These are phyloP conservation scores for Setophaga coronata DNA, from an alignment of 2,113 vertebrate species.

Conservation along the genomic window DNA sequence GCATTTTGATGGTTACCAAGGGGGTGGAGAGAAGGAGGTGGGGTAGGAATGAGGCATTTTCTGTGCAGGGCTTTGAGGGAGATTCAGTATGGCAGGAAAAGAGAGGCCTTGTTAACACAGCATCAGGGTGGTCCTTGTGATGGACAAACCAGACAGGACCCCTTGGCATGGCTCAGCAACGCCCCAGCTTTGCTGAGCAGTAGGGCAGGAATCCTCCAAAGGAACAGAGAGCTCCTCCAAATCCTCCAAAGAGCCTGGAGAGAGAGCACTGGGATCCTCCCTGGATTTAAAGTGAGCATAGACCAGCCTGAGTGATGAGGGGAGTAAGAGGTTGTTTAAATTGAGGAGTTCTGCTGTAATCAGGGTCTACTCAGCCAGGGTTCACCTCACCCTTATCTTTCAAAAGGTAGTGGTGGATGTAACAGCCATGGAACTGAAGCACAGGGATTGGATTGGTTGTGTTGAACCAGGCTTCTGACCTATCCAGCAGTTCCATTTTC, in stretches of 20 bases:
- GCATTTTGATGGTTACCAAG: background rate
- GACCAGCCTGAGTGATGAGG: fast-evolving
- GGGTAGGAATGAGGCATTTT: background rate
- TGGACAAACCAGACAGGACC: background rate
- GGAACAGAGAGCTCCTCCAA: background rate
- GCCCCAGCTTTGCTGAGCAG: background rate
- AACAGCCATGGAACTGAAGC: background rate
- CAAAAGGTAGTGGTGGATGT: background rate
- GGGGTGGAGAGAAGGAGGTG: background rate
- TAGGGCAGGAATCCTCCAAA: background rate
- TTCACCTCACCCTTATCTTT: background rate
- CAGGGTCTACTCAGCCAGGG: background rate
- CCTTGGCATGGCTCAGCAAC: background rate
- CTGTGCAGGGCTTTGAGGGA: background rate
- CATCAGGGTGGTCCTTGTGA: background rate
- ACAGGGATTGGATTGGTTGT: background rate
- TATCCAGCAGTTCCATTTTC: background rate
- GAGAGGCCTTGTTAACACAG: background rate
- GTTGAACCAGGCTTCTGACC: background rate
- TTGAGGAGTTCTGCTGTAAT: background rate
- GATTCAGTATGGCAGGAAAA: background rate
- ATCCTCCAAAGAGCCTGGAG: background rate
- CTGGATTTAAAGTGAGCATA: background rate
- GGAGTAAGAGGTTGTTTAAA: background rate
- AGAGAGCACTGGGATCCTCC: background rate